Evolutionary conservation across 1,140 invertebrate species (phyloP), one percentile per base, ranked within the genome.

Genomic region (Mizuhopecten yessoensis): DNA sequence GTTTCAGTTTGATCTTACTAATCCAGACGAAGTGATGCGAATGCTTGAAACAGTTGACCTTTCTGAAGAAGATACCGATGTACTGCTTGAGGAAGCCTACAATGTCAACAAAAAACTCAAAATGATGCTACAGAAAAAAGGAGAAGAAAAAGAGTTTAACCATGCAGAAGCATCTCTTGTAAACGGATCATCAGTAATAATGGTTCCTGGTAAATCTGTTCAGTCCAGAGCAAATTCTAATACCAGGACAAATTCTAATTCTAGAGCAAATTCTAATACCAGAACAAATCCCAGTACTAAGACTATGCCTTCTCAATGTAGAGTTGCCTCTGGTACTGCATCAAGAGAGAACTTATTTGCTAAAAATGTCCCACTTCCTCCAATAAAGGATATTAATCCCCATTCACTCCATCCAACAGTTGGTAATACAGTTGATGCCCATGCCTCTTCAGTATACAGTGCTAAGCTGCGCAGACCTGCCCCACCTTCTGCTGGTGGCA

Each of bases 61-160:
- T 34, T 92, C 93, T 34, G 94, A 95, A 87, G 94, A 95, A 89
- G 94, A 95, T 42, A 94, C 94, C 5, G 94, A 95, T 34, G 91
- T 92, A 34, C 87, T 95, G 17, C 90, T 95, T 23, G 90, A 93
- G 45, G 94, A 95, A 90, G 94, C 94, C 23, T 94, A 95, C 91
- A 93, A 92, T 86, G 91, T 95, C 34, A 95, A 95, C 88, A 93
- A 86, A 90, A 94, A 94, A 90, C 87, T 95, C 17, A 94, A 93
- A 88, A 93, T 94, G 92, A 92, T 93, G 45, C 90, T 95, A 86
- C 87, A 93, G n/a, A 86, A 92, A 89, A 91, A 94, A 86, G 94
- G 94, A 86, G 34, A 88, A 29, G 91, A 92, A 11, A 86, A 89
- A 15, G 87, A 36, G 1, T 33, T 89, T n/a, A 86, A 90, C 39